Conservation (phyloP, 2,888 invertebrate genomes). For the Polymixis flavicincta region DNA sequence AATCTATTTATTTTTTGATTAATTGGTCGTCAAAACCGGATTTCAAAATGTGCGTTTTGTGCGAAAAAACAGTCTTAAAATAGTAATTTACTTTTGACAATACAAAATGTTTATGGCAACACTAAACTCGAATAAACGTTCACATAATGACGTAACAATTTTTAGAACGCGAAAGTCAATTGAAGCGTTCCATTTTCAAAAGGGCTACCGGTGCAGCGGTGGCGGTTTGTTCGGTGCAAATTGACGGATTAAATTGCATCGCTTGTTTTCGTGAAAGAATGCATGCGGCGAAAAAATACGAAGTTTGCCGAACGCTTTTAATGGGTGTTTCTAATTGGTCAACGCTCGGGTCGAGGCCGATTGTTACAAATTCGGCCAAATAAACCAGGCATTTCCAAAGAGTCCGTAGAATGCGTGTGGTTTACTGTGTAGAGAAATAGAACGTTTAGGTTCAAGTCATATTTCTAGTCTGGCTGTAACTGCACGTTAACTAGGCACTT, state of each 20-base stretch:
- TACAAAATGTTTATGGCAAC: conserved; percentile 54
- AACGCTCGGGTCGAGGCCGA: conserved; percentile 79
- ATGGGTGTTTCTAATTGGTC: conserved; percentile 88
- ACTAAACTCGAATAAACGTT: conserved; percentile 53
- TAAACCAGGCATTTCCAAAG: conserved; percentile 44
- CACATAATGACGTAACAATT: conserved; percentile 69
- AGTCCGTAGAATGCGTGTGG: conserved; percentile 60
- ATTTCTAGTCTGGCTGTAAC: conserved; percentile 71
- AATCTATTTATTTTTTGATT: conserved; percentile 5
- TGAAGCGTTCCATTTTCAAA: conserved; percentile 79
- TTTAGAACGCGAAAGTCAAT: conserved; percentile 74
- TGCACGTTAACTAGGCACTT: conserved; percentile 81
- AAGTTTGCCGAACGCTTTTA: conserved; percentile 80
- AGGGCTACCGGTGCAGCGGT: conserved; percentile 77
- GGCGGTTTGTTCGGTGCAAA: conserved; percentile 80
- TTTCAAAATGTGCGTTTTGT: conserved; percentile 14
- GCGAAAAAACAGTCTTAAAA: conserved; percentile 26
- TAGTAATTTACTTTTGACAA: conserved; percentile 55
- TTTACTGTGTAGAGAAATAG: conserved; percentile 58
- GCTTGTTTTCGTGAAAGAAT: conserved; percentile 87
- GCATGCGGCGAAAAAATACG: conserved; percentile 80
- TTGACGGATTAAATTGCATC: conserved; percentile 84
- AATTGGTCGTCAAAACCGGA: not conserved
- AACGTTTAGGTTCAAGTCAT: conserved; percentile 62
- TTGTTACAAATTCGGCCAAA: conserved; percentile 69